Evolutionary conservation across 2,888 invertebrate genomes (phyloP), one percentile per base, ranked within the genome.

Genomic region (Cistogaster globosa): DNA sequence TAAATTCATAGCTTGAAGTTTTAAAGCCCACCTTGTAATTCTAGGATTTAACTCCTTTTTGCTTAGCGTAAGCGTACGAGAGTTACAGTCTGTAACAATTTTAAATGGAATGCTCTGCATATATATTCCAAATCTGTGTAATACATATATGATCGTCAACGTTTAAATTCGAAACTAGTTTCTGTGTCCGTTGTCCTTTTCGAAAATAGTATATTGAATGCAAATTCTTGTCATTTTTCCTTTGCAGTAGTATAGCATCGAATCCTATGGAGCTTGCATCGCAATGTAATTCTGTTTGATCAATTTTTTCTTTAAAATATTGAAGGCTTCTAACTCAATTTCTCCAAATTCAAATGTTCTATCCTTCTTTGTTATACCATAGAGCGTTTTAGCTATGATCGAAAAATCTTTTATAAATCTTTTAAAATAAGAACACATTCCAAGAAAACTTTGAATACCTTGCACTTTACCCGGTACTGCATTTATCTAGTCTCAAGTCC

Each of bases 231-330:
- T 45, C 45, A 9, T 12, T 45, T 58, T 81, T 80, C 53, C 78
- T 85, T 76, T 91, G 92, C 62, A 91, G 26, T 6, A 91, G 57
- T 7, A 89, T 88, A 2, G 89, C 89, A 11, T 90, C 90, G 63
- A 89, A 86, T 0, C 91, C 90, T 1, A 87, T 11, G 1, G 86
- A 45, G 72, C 89, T 90, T 1, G 91, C 90, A 81, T 91, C 90
- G 3, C 89, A 89, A 75, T 91, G 90, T 8, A 91, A 67, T 84
- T 91, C 89, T 14, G 89, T 89, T 53, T 86, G 83, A 7, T 68
- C 62, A 89, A 90, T 74, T 67, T 77, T n/a, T 2, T 4, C 60
- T 84, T 81, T 2, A 87, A 65, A 1, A 12, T 53, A 9, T 68
- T 55, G 51, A 87, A 84, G n/a, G 68, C 51, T 26, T 87, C 51